phyloP scores from a whole-genome alignment of 1,140 invertebrate species.

The Dinothrombium tinctorium region DNA sequence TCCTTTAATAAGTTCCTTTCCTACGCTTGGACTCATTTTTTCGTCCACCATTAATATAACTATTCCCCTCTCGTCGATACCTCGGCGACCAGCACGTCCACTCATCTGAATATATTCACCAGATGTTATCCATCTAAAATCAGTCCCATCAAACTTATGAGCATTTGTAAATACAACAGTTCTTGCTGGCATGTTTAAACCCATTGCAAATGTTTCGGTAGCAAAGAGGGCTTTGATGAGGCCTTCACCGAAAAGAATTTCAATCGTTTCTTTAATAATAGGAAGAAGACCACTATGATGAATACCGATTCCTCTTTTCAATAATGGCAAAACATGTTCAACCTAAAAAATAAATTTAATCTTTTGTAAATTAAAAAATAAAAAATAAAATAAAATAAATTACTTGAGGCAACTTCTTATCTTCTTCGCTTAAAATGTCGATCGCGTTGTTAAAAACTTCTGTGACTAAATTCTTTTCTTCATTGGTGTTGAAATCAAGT shows the following conservation, averaged over 20 bases:
- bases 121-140: conserved; percentile 74
- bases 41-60: conserved; percentile 98
- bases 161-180: conserved; percentile 89
- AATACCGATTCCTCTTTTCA: conserved; percentile 88
- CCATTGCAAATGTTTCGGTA: conserved; percentile 14
- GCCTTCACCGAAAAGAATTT: conserved; percentile 93
- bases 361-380: background rate
- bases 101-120: conserved; percentile 99
- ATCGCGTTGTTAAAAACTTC: conserved; percentile 97
- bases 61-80: conserved; percentile 84
- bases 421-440: conserved; percentile 79
- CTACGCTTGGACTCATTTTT: conserved; percentile 63
- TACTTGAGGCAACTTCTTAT: conserved; percentile 74
- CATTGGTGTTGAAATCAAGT: conserved; percentile 82
- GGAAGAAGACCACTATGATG: conserved; percentile 91
- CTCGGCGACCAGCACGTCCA: conserved; percentile 83
- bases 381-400: background rate
- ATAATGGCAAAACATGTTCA: conserved; percentile 70
- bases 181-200: conserved; percentile 33
- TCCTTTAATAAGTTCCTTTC: conserved; percentile 58
- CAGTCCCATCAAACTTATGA: conserved; percentile 94
- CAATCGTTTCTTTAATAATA: conserved; percentile 94
- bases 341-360: conserved; percentile 23
- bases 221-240: conserved; percentile 43
- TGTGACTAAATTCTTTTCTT: conserved; percentile 80